phyloP scores from a whole-genome alignment of 2,888 invertebrate species.

The Sthenelais limicola region DNA sequence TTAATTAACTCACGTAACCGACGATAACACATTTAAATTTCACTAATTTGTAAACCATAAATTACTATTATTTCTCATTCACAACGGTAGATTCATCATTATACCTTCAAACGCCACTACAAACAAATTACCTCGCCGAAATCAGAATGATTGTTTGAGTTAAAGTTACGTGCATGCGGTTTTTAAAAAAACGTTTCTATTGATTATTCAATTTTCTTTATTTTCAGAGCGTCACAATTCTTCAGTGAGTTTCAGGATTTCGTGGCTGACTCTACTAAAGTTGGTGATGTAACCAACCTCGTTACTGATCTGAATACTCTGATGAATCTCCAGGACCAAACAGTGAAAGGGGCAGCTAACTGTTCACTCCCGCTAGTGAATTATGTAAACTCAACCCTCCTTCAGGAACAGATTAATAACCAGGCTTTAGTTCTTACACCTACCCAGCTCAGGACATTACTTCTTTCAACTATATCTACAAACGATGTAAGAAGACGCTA shows the following conservation, averaged over 20 bases:
- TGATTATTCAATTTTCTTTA: background rate
- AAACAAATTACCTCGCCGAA: too few relatives aligned
- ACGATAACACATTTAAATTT: background rate
- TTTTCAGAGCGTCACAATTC: slow-evolving; percentile 56
- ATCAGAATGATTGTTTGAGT: too few relatives aligned
- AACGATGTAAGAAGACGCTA: background rate
- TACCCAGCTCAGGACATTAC: slow-evolving; percentile 50
- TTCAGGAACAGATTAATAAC: slow-evolving; percentile 53
- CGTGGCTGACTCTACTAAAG: slow-evolving; percentile 57
- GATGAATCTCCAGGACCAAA: slow-evolving; percentile 49
- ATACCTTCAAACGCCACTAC: too few relatives aligned
- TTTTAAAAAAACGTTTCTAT: too few relatives aligned
- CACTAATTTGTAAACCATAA: background rate
- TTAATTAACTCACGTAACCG: background rate
- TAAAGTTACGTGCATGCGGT: too few relatives aligned
- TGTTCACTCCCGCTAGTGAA: slow-evolving; percentile 56
- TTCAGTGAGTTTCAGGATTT: slow-evolving; percentile 45
- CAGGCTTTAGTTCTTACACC: slow-evolving; percentile 57
- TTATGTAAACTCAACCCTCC: slow-evolving; percentile 53
- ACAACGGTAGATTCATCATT: too few relatives aligned
- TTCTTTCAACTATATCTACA: background rate
- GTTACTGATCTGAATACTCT: slow-evolving; percentile 58
- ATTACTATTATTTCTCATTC: too few relatives aligned
- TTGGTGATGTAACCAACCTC: slow-evolving; percentile 54
- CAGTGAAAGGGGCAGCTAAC: slow-evolving; percentile 53